Evolutionary conservation across 2,113 vertebrate species (phyloP), one percentile per base, ranked within the genome.

Genomic region (Clinocottus analis): DNA sequence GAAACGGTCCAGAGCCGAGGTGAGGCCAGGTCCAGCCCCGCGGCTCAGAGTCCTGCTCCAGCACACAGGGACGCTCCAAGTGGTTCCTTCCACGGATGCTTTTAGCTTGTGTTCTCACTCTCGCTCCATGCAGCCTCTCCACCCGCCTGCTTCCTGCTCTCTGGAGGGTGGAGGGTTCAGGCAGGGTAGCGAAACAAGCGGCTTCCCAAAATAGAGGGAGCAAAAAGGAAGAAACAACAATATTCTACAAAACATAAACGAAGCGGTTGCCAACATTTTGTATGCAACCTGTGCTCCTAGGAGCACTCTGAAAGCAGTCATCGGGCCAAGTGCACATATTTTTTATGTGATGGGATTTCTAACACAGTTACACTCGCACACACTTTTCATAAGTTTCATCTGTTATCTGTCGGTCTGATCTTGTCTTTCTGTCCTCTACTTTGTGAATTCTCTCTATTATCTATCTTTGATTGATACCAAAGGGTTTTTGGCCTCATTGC

Each of bases 131-230:
- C 29, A 59, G 75, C 66, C 69, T 72, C 55, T 21, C 63, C 61
- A 59, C 14, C 51, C 8, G 33, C 67, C 80, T 49, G 69, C 67
- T 78, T 68, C 25, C 31, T 45, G 77, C 63, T 87, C 88, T 90
- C 80, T 47, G 39, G 74, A 72, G 85, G 74, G 23, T 53, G 66
- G 60, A 31, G 25, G 78, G 82, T 85, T 85, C 72, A 69, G 0
- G 49, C 59, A 35, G 74, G 76, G 76, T 58, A 19, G 66, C 25
- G 45, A 23, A 56, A 45, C 10, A 4, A 77, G 60, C 37, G 17
- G 59, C 61, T 76, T 85, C 82, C 71, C 70, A 85, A 89, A 91
- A 91, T 90, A 90, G 69, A 82, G 16, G 21, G 8, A 47, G 55
- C 53, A 43, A 43, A 43, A 43, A 58, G 1, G 5, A 19, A 31